Evolutionary conservation across 35 echinoderm and acorn worm species (phyloP), one percentile per base, ranked within the genome.

Genomic region (Apostichopus japonicus): DNA sequence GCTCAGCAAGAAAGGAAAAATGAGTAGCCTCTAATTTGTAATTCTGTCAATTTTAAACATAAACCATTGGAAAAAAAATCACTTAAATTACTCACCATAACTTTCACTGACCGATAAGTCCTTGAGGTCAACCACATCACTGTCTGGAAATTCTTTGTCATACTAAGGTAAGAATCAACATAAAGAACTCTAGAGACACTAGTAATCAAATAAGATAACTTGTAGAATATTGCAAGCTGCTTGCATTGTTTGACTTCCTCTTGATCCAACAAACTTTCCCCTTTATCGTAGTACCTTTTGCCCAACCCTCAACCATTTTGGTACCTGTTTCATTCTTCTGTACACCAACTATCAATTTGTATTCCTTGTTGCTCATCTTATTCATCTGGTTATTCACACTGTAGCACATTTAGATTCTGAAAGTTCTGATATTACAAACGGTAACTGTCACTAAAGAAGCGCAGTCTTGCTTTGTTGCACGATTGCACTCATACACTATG

Each of bases 131-230:
- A 83, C 24, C 10, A 52, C 51, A 15, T 83, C 79, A 83, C 24
- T 52, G 17, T 83, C 79, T 83, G 79, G 79, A 83, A 83, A 83
- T 14, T 83, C 79, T 55, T 54, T 53, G 44, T 83, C 79, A 83
- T 83, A 83, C 79, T 83, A 55, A 44, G 33, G 33, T 44, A 44
- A 44, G 33, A 67, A 67, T 67, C 11, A 19, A 9, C 11, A 19
- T 11, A 15, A 83, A 83, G 6, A 83, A 53, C 5, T 52, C 17
- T n/a, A 82, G 11, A 82, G 17, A 14, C 24, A 33, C 16, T 83
- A 52, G 9, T 83, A 13, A 8, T 24, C 1, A 23, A 79, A 23
- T 5, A 44, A 6, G 6, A 23, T 79, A 19, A 15, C 4, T n/a
- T 6, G 4, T 79, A 19, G 10, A 79, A 79, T 79, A 6, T 79